These are phyloP conservation scores for Belonocnema kinseyi DNA, from an alignment of 1,140 invertebrate species.

Conservation along the genomic window DNA sequence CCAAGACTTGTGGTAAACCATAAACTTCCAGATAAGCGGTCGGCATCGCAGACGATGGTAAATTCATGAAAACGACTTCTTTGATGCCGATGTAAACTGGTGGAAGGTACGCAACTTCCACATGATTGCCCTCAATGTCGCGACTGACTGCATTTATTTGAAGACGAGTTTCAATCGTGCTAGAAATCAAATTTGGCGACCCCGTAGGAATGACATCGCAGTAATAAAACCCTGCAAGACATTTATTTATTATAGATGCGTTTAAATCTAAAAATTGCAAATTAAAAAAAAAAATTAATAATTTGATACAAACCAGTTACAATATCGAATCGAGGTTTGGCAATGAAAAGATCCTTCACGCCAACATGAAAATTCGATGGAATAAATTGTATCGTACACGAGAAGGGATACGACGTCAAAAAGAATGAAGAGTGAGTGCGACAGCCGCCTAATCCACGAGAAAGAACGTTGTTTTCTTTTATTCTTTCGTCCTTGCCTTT, in stretches of 20 bases:
- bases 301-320: constrained; percentile 65
- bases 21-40: constrained; percentile 64
- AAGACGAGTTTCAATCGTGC: constrained; percentile 64
- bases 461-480: constrained; percentile 72
- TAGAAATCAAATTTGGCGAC: constrained; percentile 63
- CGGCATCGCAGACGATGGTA: constrained; percentile 55
- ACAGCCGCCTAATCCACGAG: constrained; percentile 70
- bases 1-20: constrained; percentile 66
- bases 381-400: constrained; percentile 70
- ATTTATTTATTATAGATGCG: constrained; percentile 27
- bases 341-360: constrained; percentile 71
- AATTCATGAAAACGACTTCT: constrained; percentile 67
- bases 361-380: constrained; percentile 55
- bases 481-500: constrained; percentile 69
- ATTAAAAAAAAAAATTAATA: constrained; percentile 32
- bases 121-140: constrained; percentile 65
- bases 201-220: constrained; percentile 73
- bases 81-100: constrained; percentile 66
- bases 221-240: constrained; percentile 69
- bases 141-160: constrained; percentile 67
- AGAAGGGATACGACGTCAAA: constrained; percentile 69
- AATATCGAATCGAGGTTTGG: constrained; percentile 73
- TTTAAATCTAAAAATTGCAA: constrained; percentile 10
- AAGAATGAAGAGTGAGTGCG: constrained; percentile 65
- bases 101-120: constrained; percentile 70